Base-by-base conservation (phyloP, 2,113 vertebrate species). In the Nesoenas mayeri region DNA sequence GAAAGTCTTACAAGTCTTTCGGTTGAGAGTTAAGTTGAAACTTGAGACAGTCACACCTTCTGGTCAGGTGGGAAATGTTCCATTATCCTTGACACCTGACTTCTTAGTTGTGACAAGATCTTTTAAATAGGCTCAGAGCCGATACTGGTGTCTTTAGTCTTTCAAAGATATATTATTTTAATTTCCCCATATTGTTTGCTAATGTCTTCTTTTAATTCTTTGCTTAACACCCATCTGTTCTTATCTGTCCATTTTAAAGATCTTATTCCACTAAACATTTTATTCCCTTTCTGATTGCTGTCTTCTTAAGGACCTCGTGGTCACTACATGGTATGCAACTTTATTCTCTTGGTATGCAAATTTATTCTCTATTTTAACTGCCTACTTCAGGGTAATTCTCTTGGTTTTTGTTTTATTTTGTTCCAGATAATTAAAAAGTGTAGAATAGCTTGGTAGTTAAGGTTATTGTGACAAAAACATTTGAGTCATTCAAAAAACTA, bases 401-500 rank as follows among this genome's bases (percentile, higher is more conserved):
- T 73, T 60, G 53, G 12, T 1, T 53, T 96, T 89, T 67, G 64
- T 69, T 92, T 66, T 65, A 38, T 80, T 85, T 93, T 53, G 54
- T 88, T 85, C 53, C 71, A 86, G 93, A 57, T 90, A 88, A 83
- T 95, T 85, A 85, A 85, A 29, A 78, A 81, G 29, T 10, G 19
- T 74, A 15, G 69, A 85, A 36, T 17, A 62, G 47, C 40, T 81
- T 32, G 57, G 72, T n/a, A 70, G 56, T 57, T 88, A 51, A 34
- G 32, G 71, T 79, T 2, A 34, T 57, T 69, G 83, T 90, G 75
- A 60, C 67, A 90, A 79, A 89, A 94, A 15, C 60, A 61, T 72
- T 69, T 29, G 73, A 87, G 81, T 91, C 84, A 86, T 77, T 86
- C 84, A 83, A 51, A 88, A 60, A 60, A 15, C 62, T 56, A 75